Conservation (phyloP, 2,888 invertebrate species). For the Fissipunctia ypsillon region DNA sequence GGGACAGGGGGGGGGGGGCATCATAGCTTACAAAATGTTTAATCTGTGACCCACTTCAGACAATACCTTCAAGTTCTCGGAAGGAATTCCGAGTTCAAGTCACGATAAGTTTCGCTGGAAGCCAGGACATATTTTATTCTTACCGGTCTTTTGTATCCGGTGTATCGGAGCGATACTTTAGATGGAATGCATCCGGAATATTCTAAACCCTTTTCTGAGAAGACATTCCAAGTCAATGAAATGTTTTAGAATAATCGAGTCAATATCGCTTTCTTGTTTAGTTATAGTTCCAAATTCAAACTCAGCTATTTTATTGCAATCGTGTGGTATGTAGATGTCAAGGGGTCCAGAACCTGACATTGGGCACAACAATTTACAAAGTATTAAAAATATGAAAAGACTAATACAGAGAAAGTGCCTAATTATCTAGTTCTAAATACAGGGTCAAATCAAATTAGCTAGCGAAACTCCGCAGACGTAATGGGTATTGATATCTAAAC, state of each 20-base stretch:
- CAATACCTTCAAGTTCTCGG: constrained; percentile 42
- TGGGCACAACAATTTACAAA: background rate
- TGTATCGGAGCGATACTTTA: constrained; percentile 38
- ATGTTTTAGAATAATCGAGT: constrained; percentile 12
- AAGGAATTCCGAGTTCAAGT: constrained; percentile 46
- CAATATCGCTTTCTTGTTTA: background rate
- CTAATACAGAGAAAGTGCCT: background rate
- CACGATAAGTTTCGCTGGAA: constrained; percentile 34
- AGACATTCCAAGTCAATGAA: constrained; percentile 4
- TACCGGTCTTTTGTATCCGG: constrained; percentile 36
- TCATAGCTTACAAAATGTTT: constrained; percentile 53
- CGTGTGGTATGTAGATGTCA: background rate
- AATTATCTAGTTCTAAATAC: background rate
- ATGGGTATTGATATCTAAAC: too few species aligned
- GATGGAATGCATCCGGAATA: constrained; percentile 35
- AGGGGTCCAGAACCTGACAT: background rate
- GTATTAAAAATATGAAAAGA: background rate
- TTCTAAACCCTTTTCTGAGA: constrained; percentile 15
- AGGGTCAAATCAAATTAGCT: too few species aligned
- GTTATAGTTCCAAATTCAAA: background rate
- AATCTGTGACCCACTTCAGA: constrained; percentile 59
- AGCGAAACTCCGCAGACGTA: too few species aligned
- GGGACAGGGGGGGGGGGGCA: background rate
- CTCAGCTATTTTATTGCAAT: background rate
- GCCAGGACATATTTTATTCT: constrained; percentile 54